Evolutionary conservation across 2,888 invertebrate species (phyloP).

Genomic region (Temnothorax unifasciatus): DNA sequence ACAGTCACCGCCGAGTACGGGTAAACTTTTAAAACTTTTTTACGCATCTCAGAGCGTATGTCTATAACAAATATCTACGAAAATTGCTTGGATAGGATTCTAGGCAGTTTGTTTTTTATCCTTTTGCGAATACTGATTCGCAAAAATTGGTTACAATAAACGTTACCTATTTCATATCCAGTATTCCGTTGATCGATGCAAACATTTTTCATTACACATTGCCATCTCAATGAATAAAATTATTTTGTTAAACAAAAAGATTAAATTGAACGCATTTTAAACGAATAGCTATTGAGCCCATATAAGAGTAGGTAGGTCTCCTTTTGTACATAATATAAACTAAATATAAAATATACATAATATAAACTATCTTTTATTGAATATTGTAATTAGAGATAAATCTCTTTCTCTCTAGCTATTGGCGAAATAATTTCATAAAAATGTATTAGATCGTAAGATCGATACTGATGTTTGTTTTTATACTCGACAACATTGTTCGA

Average conservation of each 20-base stretch:
- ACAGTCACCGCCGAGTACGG: conserved; percentile 98
- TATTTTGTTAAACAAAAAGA: not conserved
- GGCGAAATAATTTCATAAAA: not conserved
- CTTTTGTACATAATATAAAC: no score
- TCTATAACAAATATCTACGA: conserved; percentile 18
- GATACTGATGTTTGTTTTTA: conserved; percentile 67
- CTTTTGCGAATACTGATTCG: not conserved
- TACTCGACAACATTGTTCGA: conserved; percentile 63
- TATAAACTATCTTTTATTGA: not conserved
- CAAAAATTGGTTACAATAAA: not conserved
- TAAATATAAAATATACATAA: no score
- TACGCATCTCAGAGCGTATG: conserved; percentile 18
- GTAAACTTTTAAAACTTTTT: conserved; percentile 82
- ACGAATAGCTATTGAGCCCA: not conserved
- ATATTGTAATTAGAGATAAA: conserved; percentile 29
- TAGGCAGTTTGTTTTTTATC: conserved; percentile 54
- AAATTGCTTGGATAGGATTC: conserved; percentile 51
- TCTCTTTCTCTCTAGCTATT: not conserved
- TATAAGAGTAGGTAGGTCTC: not conserved
- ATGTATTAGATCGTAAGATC: conserved; percentile 56
- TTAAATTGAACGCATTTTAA: conserved; percentile 5
- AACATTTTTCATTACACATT: not conserved
- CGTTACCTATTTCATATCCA: not conserved
- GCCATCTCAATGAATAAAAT: not conserved
- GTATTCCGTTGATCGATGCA: not conserved